A percentile compares a stretch with the other conserved stretches of the same genome.
phyloP scores from a whole-genome alignment of 2,797 vertebrate genomes.

The Lagocephalus sceleratus region DNA sequence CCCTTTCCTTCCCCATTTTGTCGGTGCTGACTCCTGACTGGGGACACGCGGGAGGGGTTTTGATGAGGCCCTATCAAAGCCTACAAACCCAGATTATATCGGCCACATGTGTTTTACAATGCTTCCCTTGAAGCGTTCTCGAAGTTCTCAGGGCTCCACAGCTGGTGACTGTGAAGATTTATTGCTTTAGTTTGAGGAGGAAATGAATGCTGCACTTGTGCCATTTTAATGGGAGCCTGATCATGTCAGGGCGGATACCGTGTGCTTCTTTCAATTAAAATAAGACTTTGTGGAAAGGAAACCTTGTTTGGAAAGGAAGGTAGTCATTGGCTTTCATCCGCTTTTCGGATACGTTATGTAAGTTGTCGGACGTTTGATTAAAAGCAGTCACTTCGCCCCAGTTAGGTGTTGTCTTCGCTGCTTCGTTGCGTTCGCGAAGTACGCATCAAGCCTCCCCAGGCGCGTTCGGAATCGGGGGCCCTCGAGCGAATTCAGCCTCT shows the following conservation, averaged over 20 bases:
- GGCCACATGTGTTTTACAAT: constrained; percentile 66
- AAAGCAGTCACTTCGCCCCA: constrained; percentile 6
- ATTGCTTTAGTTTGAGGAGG: constrained; percentile 59
- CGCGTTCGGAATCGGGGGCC: constrained; percentile 13
- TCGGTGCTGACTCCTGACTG: constrained; percentile 43
- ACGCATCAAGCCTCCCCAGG: neutral
- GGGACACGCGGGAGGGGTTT: constrained; percentile 38
- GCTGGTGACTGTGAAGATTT: constrained; percentile 61
- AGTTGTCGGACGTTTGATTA: constrained; percentile 28
- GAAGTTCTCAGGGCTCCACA: constrained; percentile 48
- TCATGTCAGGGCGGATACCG: constrained; percentile 52
- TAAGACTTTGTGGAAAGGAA: constrained; percentile 17
- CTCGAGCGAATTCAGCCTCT: constrained; percentile 35
- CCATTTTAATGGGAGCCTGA: constrained; percentile 64
- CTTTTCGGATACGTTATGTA: constrained; percentile 28
- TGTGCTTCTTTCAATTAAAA: constrained; percentile 43
- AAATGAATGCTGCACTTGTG: constrained; percentile 69
- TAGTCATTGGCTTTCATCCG: constrained; percentile 25
- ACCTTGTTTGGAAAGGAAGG: constrained; percentile 30
- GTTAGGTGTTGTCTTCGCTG: neutral
- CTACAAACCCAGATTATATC: constrained; percentile 56
- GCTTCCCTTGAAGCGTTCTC: constrained; percentile 46
- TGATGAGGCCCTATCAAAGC: constrained; percentile 55
- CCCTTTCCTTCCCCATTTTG: constrained; percentile 26
- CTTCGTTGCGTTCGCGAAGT: neutral